Evolutionary conservation across 2,113 vertebrate species (phyloP).

Genomic region (Psophia crepitans): DNA sequence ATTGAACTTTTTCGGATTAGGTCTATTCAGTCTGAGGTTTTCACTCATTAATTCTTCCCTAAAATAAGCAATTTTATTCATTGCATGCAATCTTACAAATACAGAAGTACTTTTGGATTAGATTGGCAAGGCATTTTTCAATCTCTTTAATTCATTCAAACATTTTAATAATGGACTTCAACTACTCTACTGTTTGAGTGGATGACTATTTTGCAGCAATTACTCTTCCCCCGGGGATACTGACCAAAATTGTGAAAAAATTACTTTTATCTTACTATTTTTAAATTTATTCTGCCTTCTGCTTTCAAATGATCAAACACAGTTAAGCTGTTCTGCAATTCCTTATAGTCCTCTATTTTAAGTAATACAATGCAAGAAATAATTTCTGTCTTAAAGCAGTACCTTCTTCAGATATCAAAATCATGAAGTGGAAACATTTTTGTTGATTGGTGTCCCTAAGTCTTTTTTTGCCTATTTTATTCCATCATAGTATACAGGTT

Average conservation of each 20-base stretch:
- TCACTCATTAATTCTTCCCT: background rate
- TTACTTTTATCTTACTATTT: background rate
- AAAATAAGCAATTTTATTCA: background rate
- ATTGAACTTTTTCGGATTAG: background rate
- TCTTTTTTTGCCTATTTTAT: background rate
- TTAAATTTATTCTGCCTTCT: background rate
- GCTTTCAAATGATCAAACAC: background rate
- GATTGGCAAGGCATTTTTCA: background rate
- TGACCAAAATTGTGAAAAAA: background rate
- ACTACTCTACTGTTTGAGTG: background rate
- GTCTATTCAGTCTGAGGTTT: background rate
- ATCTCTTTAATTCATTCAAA: background rate
- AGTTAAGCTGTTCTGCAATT: background rate
- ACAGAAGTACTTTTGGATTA: background rate
- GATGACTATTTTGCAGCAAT: background rate
- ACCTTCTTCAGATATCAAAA: background rate
- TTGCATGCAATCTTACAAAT: background rate
- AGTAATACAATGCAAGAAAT: background rate
- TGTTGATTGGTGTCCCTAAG: background rate
- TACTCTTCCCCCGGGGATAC: background rate
- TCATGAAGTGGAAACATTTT: background rate
- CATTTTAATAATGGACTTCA: background rate
- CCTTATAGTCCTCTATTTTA: background rate
- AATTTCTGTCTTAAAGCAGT: background rate
- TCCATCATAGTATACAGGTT: background rate